These are phyloP conservation scores for Syrmaticus mikado DNA, from an alignment of 2,113 vertebrate genomes.

Conservation along the genomic window DNA sequence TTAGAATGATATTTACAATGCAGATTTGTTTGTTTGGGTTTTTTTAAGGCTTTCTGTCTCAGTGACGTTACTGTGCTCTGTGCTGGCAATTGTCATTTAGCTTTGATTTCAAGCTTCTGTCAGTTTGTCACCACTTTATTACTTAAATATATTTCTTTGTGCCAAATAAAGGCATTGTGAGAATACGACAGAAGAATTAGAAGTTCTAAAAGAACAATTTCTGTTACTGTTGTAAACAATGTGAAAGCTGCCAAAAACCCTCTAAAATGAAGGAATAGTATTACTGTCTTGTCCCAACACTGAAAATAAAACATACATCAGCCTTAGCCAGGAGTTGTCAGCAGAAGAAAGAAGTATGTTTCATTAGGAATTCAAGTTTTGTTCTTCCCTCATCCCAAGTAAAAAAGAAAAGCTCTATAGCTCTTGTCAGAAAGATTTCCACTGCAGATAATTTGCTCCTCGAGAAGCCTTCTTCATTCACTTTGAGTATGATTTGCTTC, in stretches of 20 bases:
- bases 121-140: conserved; percentile 42
- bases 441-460: background rate
- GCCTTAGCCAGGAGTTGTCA: background rate
- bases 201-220: background rate
- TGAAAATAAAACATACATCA: background rate
- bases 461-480: background rate
- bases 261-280: background rate
- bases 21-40: conserved; percentile 42
- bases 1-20: conserved; percentile 34
- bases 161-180: background rate
- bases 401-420: background rate
- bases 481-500: background rate
- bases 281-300: background rate
- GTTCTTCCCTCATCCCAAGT: background rate
- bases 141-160: conserved; percentile 11
- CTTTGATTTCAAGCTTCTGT: conserved; percentile 35
- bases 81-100: background rate
- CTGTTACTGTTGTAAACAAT: background rate
- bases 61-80: conserved; percentile 13
- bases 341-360: background rate
- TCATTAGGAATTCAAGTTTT: background rate
- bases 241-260: background rate
- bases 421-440: background rate
- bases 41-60: conserved; percentile 37
- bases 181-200: conserved; percentile 4